A percentile compares a stretch with the other conserved stretches of the same genome.
phyloP scores from a whole-genome alignment of 2,888 invertebrate genomes.

The Hymenopus coronatus region DNA sequence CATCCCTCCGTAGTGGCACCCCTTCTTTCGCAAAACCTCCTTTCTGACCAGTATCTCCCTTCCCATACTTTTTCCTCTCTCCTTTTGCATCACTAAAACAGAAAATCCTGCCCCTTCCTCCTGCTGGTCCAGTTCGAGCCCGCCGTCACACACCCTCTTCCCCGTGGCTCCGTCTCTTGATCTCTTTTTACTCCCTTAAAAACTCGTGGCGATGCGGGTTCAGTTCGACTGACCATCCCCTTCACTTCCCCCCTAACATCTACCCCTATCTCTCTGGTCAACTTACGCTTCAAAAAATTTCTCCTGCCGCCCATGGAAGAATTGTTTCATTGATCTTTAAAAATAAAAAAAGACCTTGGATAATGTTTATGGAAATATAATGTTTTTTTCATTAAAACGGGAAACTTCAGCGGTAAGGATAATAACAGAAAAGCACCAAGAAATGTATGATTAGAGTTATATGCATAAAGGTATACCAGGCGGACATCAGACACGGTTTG shows the following conservation, averaged over 20 bases:
- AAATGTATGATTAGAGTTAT: conserved; percentile 11
- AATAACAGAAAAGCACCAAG: not conserved
- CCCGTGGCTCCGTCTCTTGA: conserved; percentile 12
- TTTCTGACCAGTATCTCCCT: conserved; percentile 20
- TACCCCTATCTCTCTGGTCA: conserved; percentile 3
- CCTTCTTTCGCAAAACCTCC: not conserved
- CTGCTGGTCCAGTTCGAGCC: not conserved
- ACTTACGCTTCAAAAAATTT: conserved; percentile 18
- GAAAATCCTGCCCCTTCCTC: not conserved
- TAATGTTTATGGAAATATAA: conserved; percentile 17
- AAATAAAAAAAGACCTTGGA: conserved; percentile 9
- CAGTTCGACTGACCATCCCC: conserved; percentile 16
- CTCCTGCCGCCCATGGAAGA: conserved; percentile 15
- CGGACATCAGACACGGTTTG: not conserved
- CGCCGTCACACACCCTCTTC: not conserved
- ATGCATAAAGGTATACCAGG: not conserved
- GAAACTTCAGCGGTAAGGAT: not conserved
- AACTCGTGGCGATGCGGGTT: conserved; percentile 19
- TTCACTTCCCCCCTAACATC: not conserved
- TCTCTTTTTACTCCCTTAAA: conserved; percentile 20
- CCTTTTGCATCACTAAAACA: conserved; percentile 11
- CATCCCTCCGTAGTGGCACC: not conserved
- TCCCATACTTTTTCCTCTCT: not conserved
- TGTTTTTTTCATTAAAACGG: conserved; percentile 6
- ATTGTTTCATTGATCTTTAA: conserved; percentile 21